Evolutionary conservation across 2,888 invertebrate species (phyloP).

Genomic region (Amphimallon solstitiale): DNA sequence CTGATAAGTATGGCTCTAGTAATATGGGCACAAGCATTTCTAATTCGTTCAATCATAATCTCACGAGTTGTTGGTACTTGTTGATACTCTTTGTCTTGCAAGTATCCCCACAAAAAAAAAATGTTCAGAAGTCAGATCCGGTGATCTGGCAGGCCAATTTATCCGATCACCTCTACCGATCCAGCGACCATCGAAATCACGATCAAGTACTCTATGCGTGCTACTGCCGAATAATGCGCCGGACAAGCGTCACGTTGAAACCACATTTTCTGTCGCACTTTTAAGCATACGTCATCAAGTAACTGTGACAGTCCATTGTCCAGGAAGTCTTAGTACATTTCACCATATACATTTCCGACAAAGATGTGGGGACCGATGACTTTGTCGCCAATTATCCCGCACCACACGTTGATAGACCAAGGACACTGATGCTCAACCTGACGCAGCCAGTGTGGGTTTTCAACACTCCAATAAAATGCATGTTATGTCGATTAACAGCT

Average conservation of each 20-base stretch:
- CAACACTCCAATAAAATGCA: too few species aligned
- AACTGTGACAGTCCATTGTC: too few species aligned
- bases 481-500: too few species aligned
- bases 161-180: constrained; percentile 6
- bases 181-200: too few species aligned
- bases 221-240: constrained; percentile 42
- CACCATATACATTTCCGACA: neutral
- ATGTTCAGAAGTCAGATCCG: constrained; percentile 1
- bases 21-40: neutral
- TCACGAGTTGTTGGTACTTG: neutral
- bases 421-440: neutral
- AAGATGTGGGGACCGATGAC: neutral
- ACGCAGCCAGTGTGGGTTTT: too few species aligned
- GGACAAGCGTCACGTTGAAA: constrained; percentile 42
- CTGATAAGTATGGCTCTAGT: neutral
- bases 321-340: neutral
- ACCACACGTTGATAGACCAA: too few species aligned
- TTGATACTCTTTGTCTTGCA: constrained; percentile 11
- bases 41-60: neutral
- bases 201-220: too few species aligned
- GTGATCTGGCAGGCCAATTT: constrained; percentile 27
- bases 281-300: constrained; percentile 37
- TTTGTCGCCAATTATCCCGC: too few species aligned
- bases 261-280: constrained; percentile 41
- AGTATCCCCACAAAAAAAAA: constrained; percentile 21